Evolutionary conservation across 2,797 vertebrate genomes (phyloP).

Genomic region (Gobionotothen gibberifrons): DNA sequence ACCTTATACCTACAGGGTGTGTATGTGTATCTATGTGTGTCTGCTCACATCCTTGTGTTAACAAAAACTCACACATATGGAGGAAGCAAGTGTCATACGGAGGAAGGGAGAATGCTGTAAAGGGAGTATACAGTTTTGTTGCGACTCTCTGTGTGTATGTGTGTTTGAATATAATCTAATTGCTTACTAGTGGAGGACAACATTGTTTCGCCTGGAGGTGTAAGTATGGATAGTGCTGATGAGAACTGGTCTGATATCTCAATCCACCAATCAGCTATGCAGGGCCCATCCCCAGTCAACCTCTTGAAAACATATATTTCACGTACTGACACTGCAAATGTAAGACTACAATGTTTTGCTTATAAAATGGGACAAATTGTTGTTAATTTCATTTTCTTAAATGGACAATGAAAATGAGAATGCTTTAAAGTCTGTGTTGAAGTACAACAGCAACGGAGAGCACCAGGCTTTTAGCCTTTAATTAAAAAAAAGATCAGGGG

Average conservation of each 20-base stretch:
- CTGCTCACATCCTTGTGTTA: conserved; percentile 65
- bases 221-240: conserved; percentile 71
- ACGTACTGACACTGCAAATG: conserved; percentile 17
- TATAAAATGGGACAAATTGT: conserved; percentile 14
- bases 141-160: conserved; percentile 52
- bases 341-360: conserved; percentile 1
- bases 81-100: conserved; percentile 73
- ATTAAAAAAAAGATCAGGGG: conserved; percentile 65
- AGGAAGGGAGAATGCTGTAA: conserved; percentile 65
- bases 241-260: conserved; percentile 80
- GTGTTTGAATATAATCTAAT: conserved; percentile 81
- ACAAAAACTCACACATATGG: conserved; percentile 78
- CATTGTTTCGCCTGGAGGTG: conserved; percentile 75
- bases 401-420: conserved; percentile 25
- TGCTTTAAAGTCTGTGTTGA: conserved; percentile 28
- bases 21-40: conserved; percentile 41
- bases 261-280: conserved; percentile 69
- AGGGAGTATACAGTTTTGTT: conserved; percentile 56
- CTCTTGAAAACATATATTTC: conserved; percentile 44
- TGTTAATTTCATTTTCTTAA: background rate
- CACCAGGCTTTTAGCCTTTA: conserved; percentile 60
- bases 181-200: conserved; percentile 79
- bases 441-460: conserved; percentile 24
- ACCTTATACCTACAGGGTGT: conserved; percentile 79
- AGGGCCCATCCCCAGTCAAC: conserved; percentile 49